Evolutionary conservation across 2,113 vertebrate species (phyloP).

Genomic region (Entelurus aequoreus): DNA sequence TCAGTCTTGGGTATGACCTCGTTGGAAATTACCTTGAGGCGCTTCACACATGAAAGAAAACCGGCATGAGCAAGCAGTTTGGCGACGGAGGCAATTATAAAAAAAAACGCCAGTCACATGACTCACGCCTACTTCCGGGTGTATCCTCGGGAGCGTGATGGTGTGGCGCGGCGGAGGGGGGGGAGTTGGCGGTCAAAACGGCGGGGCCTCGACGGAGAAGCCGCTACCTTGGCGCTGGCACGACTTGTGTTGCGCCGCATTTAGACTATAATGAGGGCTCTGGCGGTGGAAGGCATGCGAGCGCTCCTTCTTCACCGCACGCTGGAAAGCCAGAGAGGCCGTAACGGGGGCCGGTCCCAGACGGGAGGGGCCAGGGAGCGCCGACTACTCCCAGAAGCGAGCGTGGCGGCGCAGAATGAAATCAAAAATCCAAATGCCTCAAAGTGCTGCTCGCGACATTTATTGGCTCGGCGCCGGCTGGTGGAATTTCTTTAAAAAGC

Average conservation of each 20-base stretch:
- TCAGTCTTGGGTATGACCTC: no score
- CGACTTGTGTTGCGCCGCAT: constrained; percentile 63
- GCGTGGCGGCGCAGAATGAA: constrained; percentile 47
- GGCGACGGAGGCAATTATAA: no score
- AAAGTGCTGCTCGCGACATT: constrained; percentile 69
- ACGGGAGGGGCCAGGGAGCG: constrained; percentile 63
- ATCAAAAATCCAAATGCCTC: constrained; percentile 62
- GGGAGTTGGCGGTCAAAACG: no score
- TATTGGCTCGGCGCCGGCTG: constrained; percentile 72
- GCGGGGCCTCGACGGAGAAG: constrained; percentile 35
- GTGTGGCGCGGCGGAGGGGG: no score
- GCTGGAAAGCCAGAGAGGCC: constrained; percentile 70
- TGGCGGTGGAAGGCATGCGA: constrained; percentile 67
- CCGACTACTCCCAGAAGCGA: constrained; percentile 66
- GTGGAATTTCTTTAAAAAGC: constrained; percentile 67
- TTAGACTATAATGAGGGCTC: constrained; percentile 76
- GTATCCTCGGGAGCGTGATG: no score
- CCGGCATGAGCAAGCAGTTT: no score
- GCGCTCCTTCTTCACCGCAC: constrained; percentile 64
- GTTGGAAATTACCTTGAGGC: no score
- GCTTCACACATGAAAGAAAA: no score
- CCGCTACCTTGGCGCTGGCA: constrained; percentile 63
- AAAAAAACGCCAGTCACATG: no score
- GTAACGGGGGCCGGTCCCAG: constrained; percentile 63
- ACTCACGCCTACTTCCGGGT: no score